A percentile compares a stretch with the other conserved stretches of the same genome.
These are phyloP conservation scores for Entomobrya multifasciata DNA, from an alignment of 2,888 invertebrate genomes.

Conservation along the genomic window DNA sequence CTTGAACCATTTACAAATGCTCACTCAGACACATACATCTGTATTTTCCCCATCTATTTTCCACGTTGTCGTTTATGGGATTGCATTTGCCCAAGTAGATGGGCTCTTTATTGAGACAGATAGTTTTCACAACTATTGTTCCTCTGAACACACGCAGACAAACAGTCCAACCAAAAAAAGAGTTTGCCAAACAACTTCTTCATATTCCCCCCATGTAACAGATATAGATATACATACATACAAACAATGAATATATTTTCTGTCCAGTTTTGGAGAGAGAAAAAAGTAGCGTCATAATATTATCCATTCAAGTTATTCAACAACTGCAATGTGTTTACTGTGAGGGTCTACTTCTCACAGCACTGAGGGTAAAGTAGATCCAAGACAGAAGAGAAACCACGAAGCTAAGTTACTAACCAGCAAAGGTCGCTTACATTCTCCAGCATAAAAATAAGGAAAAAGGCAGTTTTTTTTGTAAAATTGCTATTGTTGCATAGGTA, in stretches of 20 bases:
- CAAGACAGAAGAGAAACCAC: slow-evolving; percentile 18
- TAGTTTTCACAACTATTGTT: slow-evolving; percentile 78
- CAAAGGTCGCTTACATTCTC: slow-evolving; percentile 25
- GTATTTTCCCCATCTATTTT: slow-evolving; percentile 69
- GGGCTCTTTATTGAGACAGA: slow-evolving; percentile 78
- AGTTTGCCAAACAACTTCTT: slow-evolving; percentile 66
- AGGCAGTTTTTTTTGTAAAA: slow-evolving; percentile 14
- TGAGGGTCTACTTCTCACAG: slow-evolving; percentile 54
- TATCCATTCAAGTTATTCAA: slow-evolving; percentile 66
- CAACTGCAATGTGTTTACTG: neutral
- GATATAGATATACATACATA: neutral
- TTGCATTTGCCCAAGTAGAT: slow-evolving; percentile 73
- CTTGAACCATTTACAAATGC: slow-evolving; percentile 26
- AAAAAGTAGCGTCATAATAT: slow-evolving; percentile 63
- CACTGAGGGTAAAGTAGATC: neutral
- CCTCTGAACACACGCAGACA: slow-evolving; percentile 42
- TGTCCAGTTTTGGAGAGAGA: slow-evolving; percentile 21
- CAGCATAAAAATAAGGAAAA: neutral
- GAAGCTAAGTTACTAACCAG: too few species aligned
- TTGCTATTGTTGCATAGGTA: slow-evolving; percentile 11
- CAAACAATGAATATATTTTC: neutral
- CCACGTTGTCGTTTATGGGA: slow-evolving; percentile 75
- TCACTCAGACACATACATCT: neutral
- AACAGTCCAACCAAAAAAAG: slow-evolving; percentile 43
- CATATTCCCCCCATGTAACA: slow-evolving; percentile 16